These are phyloP conservation scores for Oedothorax gibbosus DNA, from an alignment of 1,140 invertebrate species.

Conservation along the genomic window DNA sequence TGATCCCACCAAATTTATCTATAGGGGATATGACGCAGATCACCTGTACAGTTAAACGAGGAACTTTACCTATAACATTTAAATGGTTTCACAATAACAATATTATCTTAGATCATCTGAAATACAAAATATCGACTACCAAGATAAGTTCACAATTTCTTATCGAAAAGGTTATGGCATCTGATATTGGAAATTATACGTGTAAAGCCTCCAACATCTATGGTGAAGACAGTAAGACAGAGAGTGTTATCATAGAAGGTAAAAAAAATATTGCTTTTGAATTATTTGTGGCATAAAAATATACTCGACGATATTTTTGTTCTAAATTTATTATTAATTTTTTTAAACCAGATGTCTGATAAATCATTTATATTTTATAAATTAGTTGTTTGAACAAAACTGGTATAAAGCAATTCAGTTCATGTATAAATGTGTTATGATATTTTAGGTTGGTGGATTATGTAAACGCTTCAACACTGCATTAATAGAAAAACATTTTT, in stretches of 20 bases:
- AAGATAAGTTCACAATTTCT: constrained; percentile 3
- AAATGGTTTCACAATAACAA: constrained; percentile 7
- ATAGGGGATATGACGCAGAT: constrained; percentile 30
- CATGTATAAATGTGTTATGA: too few relatives aligned
- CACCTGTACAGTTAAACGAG: constrained; percentile 26
- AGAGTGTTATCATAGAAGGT: constrained; percentile 62
- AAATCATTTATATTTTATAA: too few relatives aligned
- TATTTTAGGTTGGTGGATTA: too few relatives aligned
- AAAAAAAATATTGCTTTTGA: too few relatives aligned
- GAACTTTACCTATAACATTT: constrained; percentile 16
- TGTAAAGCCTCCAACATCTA: constrained; percentile 64
- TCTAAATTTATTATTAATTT: too few relatives aligned
- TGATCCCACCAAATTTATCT: constrained; percentile 36
- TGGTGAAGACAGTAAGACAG: constrained; percentile 62
- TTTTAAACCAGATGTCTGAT: too few relatives aligned
- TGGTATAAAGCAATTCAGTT: too few relatives aligned
- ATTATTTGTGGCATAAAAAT: too few relatives aligned
- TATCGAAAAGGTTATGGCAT: constrained; percentile 25
- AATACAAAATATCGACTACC: constrained; percentile 16
- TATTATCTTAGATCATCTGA: background rate
- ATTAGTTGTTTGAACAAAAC: too few relatives aligned
- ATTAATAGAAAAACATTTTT: too few relatives aligned
- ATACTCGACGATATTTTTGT: too few relatives aligned
- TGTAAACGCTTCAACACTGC: too few relatives aligned
- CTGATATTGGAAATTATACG: constrained; percentile 64